Percentiles rank a stretch among this genome's conserved stretches.
phyloP scores from a whole-genome alignment of 2,113 vertebrate species.

The Ceyx cyanopectus region DNA sequence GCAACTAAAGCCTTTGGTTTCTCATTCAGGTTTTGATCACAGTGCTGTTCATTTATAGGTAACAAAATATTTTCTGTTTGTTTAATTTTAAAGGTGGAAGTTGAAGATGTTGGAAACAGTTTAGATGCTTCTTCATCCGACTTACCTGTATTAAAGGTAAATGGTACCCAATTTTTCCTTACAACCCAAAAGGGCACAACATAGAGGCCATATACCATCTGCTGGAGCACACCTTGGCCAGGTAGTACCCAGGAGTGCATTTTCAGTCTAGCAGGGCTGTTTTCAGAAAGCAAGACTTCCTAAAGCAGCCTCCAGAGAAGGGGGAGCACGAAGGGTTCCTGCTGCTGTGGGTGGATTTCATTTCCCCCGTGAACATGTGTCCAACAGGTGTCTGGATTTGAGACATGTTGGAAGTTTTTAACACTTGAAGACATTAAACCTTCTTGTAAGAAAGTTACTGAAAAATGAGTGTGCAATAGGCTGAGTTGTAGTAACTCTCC shows the following conservation, averaged over 20 bases:
- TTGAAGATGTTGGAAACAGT: constrained; percentile 65
- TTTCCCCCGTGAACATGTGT: not conserved
- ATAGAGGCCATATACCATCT: accelerated
- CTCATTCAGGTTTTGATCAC: not conserved
- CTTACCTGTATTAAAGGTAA: constrained; percentile 72
- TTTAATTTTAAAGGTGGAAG: constrained; percentile 66
- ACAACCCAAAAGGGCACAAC: not conserved
- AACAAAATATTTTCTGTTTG: not conserved
- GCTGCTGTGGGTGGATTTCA: not conserved
- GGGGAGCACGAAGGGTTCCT: not conserved
- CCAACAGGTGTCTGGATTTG: not conserved
- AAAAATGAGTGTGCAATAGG: not conserved
- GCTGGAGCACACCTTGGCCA: not conserved
- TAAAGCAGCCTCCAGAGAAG: not conserved
- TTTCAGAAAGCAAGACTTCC: not conserved
- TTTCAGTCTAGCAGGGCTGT: not conserved
- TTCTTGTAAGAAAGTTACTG: not conserved
- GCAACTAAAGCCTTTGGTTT: not conserved
- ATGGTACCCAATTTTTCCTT: not conserved
- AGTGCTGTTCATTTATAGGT: not conserved
- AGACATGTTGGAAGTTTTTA: not conserved
- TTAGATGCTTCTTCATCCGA: constrained; percentile 64
- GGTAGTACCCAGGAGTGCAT: not conserved
- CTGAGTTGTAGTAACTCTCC: not conserved
- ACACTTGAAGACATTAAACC: not conserved